Evolutionary conservation across 2,113 vertebrate genomes (phyloP).

Genomic region (Tylochromis polylepis): DNA sequence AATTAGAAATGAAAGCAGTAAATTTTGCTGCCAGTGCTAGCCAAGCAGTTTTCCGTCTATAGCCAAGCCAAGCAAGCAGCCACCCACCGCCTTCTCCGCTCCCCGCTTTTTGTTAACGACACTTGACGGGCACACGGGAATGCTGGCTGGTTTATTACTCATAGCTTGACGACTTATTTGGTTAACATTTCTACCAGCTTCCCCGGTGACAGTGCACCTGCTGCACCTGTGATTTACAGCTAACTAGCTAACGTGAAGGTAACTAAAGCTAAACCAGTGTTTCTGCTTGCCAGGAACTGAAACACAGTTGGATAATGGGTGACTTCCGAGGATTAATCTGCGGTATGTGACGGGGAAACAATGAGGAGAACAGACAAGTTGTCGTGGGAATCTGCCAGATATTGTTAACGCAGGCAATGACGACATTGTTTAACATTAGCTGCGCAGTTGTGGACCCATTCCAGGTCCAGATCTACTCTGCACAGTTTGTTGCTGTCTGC

Average conservation of each 20-base stretch:
- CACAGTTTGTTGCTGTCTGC: neutral
- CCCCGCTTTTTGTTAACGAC: neutral
- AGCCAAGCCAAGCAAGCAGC: slow-evolving; percentile 40
- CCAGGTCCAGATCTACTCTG: slow-evolving; percentile 11
- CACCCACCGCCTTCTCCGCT: slow-evolving; percentile 41
- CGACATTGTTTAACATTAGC: slow-evolving; percentile 58
- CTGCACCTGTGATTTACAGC: slow-evolving; percentile 36
- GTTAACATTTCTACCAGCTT: neutral
- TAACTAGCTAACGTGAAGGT: slow-evolving; percentile 49
- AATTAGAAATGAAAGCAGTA: neutral
- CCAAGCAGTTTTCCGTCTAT: slow-evolving; percentile 54
- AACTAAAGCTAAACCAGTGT: slow-evolving; percentile 38
- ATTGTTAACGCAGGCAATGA: slow-evolving; percentile 37
- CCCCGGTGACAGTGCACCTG: slow-evolving; percentile 52
- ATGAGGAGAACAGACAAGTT: neutral
- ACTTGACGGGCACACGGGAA: no score
- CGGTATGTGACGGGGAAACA: neutral
- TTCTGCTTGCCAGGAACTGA: slow-evolving; percentile 9
- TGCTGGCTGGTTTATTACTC: neutral
- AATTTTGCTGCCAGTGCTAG: slow-evolving; percentile 34
- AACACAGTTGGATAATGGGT: slow-evolving; percentile 13
- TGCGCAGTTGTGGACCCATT: slow-evolving; percentile 41
- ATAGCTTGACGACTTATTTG: neutral
- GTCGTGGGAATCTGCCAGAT: neutral
- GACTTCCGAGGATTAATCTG: neutral